Evolutionary conservation across 2,113 vertebrate species (phyloP), one percentile per base, ranked within the genome.

Genomic region (Arothron firmamentum): DNA sequence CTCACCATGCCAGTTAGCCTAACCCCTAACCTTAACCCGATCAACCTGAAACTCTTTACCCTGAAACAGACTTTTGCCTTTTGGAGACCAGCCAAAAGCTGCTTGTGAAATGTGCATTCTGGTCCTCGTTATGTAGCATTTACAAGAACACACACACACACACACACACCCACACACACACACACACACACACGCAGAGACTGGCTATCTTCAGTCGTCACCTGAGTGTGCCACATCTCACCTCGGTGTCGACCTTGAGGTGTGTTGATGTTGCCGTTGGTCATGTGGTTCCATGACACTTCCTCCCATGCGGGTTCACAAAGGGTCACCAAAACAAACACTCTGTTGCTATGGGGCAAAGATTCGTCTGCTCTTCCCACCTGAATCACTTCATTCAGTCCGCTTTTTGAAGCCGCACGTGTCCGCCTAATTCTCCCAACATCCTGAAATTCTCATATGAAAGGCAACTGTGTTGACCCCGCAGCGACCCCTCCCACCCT

Each of bases 271-370:
- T 47, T 41, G n/a, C 52, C 45, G 34, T 1, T 64, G 21, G 7
- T 67, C 65, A 59, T n/a, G 0, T 56, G 59, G 18, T 23, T 59
- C 19, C 4, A 2, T 53, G n/a, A 13, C 16, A 25, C 54, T 70
- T 78, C 74, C 62, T 64, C n/a, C 18, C 41, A 42, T 38, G 48
- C 34, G 5, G 52, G 77, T 64, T 75, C 64, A 25, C 65, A 16
- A 51, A 3, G 5, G 42, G 62, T 65, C 41, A 10, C 18, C 11
- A 5, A 53, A 2, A 48, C 19, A 47, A 5, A 42, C 41, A 43
- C 47, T 7, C 10, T 14, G 20, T 55, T 0, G 28, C 43, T 2
- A n/a, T 2, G 51, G 65, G 46, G 46, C 5, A 16, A 53, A 50
- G 17, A 21, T 15, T 45, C 58, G 19, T 23, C 31, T 61, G 31